A percentile compares a stretch with the other conserved stretches of the same genome.
Conservation (phyloP, 2,888 invertebrate species). For the Epirrita christyi region DNA sequence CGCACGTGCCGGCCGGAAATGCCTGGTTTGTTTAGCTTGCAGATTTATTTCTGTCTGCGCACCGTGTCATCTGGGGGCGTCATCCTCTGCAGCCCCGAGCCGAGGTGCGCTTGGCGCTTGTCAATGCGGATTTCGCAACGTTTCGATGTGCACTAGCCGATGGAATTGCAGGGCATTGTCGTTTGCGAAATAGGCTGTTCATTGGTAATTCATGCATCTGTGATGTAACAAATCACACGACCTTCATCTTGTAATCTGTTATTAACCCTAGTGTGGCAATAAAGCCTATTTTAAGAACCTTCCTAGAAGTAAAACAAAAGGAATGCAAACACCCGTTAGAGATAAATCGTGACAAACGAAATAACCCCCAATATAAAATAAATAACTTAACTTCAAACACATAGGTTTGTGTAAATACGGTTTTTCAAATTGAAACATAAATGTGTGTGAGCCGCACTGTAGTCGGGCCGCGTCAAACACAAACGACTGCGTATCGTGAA, state of each 20-base stretch:
- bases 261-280: too few relatives aligned
- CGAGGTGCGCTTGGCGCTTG: slow-evolving; percentile 66
- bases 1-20: slow-evolving; percentile 76
- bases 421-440: too few relatives aligned
- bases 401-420: too few relatives aligned
- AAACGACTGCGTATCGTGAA: too few relatives aligned
- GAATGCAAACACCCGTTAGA: too few relatives aligned
- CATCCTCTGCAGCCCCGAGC: slow-evolving; percentile 64
- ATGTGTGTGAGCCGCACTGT: too few relatives aligned
- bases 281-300: too few relatives aligned
- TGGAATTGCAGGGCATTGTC: slow-evolving; percentile 58
- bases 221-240: not conserved
- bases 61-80: slow-evolving; percentile 77
- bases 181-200: slow-evolving; percentile 53
- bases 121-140: slow-evolving; percentile 68
- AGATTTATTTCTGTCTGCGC: slow-evolving; percentile 76
- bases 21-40: slow-evolving; percentile 79
- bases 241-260: not conserved
- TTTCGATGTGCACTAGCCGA: slow-evolving; percentile 54
- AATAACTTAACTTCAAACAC: too few relatives aligned
- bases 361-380: too few relatives aligned
- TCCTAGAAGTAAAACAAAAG: too few relatives aligned
- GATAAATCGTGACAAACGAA: too few relatives aligned
- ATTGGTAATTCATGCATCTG: slow-evolving; percentile 31
- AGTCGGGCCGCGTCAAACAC: too few relatives aligned